Conservation (phyloP, 1,140 invertebrate genomes). For the Eriosoma lanigerum region DNA sequence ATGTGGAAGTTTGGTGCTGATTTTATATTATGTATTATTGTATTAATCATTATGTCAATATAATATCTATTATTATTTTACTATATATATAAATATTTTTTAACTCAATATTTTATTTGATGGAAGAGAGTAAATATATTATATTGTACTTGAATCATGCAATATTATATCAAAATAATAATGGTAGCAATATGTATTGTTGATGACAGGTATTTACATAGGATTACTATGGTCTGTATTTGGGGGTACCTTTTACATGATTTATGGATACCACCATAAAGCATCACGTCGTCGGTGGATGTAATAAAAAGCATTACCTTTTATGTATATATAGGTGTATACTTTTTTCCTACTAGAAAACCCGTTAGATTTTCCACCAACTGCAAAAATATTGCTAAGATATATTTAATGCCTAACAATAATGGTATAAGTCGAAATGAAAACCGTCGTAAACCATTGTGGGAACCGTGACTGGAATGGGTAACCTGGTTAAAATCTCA, state of each 20-base stretch:
- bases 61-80: too few relatives aligned
- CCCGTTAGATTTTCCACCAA: slow-evolving; percentile 25
- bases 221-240: slow-evolving; percentile 37
- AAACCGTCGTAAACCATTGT: slow-evolving; percentile 36
- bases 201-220: slow-evolving; percentile 51
- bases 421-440: slow-evolving; percentile 38
- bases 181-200: slow-evolving; percentile 44
- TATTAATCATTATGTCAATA: slow-evolving; percentile 4
- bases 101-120: neutral
- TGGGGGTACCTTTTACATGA: slow-evolving; percentile 32
- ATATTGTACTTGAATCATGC: neutral
- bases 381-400: slow-evolving; percentile 32
- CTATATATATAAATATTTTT: neutral
- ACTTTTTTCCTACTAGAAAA: slow-evolving; percentile 23
- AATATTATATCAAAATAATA: slow-evolving; percentile 44
- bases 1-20: neutral
- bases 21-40: slow-evolving; percentile 4
- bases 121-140: neutral
- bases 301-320: slow-evolving; percentile 48
- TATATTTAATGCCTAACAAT: slow-evolving; percentile 42
- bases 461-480: slow-evolving; percentile 39
- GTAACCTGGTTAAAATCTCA: neutral
- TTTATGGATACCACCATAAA: slow-evolving; percentile 39
- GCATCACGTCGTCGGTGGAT: slow-evolving; percentile 33
- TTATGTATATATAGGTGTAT: neutral